Evolutionary conservation across 1,140 invertebrate genomes (phyloP).

Genomic region (Temnothorax curvispinosus): DNA sequence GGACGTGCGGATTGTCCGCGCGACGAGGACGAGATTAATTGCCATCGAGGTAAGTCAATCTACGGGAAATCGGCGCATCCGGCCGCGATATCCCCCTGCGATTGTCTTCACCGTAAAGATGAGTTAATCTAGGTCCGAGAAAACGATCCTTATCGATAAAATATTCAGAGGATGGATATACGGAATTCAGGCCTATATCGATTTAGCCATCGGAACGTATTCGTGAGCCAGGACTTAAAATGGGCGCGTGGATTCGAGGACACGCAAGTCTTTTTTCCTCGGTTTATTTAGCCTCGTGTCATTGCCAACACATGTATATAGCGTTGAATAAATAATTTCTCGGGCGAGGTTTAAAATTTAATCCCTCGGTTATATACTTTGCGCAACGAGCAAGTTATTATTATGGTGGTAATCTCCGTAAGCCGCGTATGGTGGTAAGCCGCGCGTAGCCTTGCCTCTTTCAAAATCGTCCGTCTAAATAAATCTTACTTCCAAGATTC

Average conservation of each 20-base stretch:
- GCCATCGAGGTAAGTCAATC: constrained; percentile 75
- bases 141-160: constrained; percentile 21
- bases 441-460: neutral
- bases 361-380: neutral
- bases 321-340: neutral
- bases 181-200: neutral
- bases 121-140: neutral
- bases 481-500: neutral
- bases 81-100: neutral
- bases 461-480: constrained; percentile 20
- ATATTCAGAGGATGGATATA: constrained; percentile 17
- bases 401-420: neutral
- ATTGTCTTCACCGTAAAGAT: neutral
- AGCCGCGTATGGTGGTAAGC: neutral
- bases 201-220: neutral
- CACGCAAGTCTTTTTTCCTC: neutral
- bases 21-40: constrained; percentile 90
- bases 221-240: constrained; percentile 26
- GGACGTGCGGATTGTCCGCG: constrained; percentile 91
- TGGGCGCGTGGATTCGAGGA: neutral
- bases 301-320: too few relatives aligned
- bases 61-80: neutral
- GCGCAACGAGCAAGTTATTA: neutral
- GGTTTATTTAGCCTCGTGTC: neutral
- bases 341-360: constrained; percentile 17